Evolutionary conservation across 2,888 invertebrate genomes (phyloP).

Genomic region (Cabera pusaria): DNA sequence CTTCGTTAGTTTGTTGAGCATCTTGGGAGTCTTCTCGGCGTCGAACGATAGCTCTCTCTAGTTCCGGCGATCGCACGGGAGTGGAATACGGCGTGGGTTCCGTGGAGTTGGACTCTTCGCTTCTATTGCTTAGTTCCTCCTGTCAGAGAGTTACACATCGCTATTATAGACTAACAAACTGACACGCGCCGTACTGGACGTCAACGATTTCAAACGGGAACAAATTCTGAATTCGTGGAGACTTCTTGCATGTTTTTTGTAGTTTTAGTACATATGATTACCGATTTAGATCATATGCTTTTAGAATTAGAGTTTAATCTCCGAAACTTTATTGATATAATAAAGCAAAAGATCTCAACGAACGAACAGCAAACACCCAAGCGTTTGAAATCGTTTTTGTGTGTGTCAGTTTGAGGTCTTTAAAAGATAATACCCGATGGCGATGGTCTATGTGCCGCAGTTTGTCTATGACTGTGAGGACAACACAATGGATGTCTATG

Average conservation of each 20-base stretch:
- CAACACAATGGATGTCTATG: conserved; percentile 61
- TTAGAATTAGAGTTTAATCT: too few relatives aligned
- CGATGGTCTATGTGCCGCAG: conserved; percentile 40
- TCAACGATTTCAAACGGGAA: too few relatives aligned
- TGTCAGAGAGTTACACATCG: conserved; percentile 63
- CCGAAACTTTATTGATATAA: too few relatives aligned
- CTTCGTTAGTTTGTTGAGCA: conserved; percentile 7
- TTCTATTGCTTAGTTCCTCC: conserved; percentile 75
- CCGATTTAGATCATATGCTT: too few relatives aligned
- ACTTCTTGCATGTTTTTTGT: conserved; percentile 18
- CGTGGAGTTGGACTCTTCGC: conserved; percentile 61
- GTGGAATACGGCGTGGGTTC: conserved; percentile 70
- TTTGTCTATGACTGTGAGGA: conserved; percentile 75
- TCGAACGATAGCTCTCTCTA: conserved; percentile 23
- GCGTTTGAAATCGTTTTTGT: too few relatives aligned
- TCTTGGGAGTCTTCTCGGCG: background rate
- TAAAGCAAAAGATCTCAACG: too few relatives aligned
- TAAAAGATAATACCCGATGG: conserved; percentile 29
- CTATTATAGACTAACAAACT: conserved; percentile 53
- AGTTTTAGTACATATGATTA: conserved; percentile 12
- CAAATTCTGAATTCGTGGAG: too few relatives aligned
- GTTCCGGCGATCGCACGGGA: conserved; percentile 63
- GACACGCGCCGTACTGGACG: conserved; percentile 23
- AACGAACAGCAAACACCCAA: too few relatives aligned
- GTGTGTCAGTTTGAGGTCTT: conserved; percentile 47